Conservation (phyloP, 2,113 vertebrate genomes). For the Acanthisitta chloris region DNA sequence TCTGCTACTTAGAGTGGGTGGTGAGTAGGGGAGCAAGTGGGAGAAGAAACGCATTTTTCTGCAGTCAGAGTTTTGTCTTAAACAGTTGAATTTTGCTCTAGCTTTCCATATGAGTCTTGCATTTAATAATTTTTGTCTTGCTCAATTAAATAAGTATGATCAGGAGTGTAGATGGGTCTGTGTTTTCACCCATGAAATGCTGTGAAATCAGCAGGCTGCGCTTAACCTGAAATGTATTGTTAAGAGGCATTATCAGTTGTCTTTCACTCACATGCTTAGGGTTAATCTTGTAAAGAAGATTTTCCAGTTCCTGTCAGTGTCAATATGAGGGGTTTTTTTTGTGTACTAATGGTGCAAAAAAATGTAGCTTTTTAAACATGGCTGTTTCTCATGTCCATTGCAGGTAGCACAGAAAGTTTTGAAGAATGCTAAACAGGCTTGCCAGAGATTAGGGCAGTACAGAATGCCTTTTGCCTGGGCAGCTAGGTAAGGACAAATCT, state of each 20-base stretch:
- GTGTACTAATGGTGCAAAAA: neutral
- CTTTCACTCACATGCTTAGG: neutral
- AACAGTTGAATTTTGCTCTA: neutral
- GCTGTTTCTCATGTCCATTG: conserved; percentile 12
- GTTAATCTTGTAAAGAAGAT: neutral
- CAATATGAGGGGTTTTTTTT: neutral
- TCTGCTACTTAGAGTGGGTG: neutral
- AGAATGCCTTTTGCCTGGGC: conserved; percentile 98
- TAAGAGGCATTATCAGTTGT: neutral
- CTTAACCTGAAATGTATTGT: neutral
- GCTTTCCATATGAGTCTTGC: neutral
- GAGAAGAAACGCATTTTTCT: neutral
- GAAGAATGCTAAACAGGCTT: conserved; percentile 96
- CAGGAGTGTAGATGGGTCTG: neutral
- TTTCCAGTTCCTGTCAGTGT: neutral
- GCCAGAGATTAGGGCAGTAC: conserved; percentile 91
- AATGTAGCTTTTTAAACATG: neutral
- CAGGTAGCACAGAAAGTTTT: conserved; percentile 96
- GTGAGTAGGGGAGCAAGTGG: neutral
- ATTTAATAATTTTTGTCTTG: neutral
- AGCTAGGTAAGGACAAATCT: conserved; percentile 81
- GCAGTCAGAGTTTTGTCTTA: neutral
- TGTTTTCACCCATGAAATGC: neutral
- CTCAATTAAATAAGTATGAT: neutral
- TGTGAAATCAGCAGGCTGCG: neutral